Evolutionary conservation across 2,888 invertebrate species (phyloP).

Genomic region (Diogma glabrata): DNA sequence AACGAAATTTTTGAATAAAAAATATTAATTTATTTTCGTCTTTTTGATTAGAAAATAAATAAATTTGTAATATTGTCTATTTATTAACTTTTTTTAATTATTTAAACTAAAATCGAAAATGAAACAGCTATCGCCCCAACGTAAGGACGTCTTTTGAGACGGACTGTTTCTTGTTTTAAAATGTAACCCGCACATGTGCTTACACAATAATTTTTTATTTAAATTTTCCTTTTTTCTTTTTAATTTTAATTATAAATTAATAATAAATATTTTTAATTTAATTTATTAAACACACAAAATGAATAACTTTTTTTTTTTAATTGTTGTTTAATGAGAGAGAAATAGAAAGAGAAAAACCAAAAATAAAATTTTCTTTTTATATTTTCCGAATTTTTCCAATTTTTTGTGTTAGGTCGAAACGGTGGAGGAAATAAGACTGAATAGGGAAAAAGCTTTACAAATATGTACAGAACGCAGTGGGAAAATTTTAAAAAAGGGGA

Average conservation of each 20-base stretch:
- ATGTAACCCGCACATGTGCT: conserved; percentile 89
- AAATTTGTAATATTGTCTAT: too few species aligned
- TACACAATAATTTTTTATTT: conserved; percentile 1
- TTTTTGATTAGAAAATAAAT: too few species aligned
- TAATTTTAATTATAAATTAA: too few species aligned
- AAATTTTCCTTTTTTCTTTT: background rate
- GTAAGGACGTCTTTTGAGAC: conserved; percentile 91
- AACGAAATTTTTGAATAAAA: too few species aligned
- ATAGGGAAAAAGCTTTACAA: background rate
- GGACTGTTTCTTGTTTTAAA: conserved; percentile 94
- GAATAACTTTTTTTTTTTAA: conserved; percentile 4
- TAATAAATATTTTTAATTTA: background rate
- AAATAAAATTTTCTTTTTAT: background rate
- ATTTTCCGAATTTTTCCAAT: conserved; percentile 4
- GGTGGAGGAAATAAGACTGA: conserved; percentile 3
- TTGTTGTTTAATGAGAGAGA: background rate
- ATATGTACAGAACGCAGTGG: background rate
- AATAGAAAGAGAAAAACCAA: background rate
- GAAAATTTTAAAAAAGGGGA: background rate
- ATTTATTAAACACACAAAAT: background rate
- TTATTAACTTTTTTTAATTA: too few species aligned
- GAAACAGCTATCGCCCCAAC: conserved; percentile 89
- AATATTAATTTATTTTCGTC: too few species aligned
- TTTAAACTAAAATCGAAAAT: conserved; percentile 22
- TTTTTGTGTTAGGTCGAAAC: too few species aligned